phyloP scores from a whole-genome alignment of 2,797 vertebrate species.

The Pantherophis vulpinus region DNA sequence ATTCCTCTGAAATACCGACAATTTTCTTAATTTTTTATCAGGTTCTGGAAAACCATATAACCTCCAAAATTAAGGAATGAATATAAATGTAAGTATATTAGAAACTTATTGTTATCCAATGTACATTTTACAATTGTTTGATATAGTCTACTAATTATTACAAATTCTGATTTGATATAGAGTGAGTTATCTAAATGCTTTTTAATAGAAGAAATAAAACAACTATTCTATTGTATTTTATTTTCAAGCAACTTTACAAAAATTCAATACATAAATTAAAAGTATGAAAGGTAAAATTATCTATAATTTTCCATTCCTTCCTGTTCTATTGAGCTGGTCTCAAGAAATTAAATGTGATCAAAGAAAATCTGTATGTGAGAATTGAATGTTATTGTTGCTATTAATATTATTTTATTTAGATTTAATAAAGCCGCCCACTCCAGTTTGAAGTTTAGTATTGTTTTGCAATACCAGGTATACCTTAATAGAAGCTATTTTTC shows the following conservation, averaged over 20 bases:
- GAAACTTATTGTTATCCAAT: not conserved
- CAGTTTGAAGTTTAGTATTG: not conserved
- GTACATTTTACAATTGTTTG: constrained; percentile 8
- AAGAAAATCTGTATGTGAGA: constrained; percentile 31
- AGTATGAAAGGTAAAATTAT: constrained; percentile 44
- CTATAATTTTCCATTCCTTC: constrained; percentile 36
- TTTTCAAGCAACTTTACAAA: constrained; percentile 58
- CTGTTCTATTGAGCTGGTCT: constrained; percentile 24
- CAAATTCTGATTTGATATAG: constrained; percentile 38
- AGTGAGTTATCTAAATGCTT: not conserved
- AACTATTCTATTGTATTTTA: constrained; percentile 41
- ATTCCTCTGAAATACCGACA: not conserved
- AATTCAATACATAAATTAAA: constrained; percentile 43
- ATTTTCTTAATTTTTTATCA: constrained; percentile 12
- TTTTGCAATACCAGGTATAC: not conserved
- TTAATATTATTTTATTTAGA: not conserved
- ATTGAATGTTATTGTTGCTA: constrained; percentile 8
- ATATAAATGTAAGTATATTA: not conserved
- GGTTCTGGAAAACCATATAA: not conserved
- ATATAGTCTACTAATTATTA: constrained; percentile 28
- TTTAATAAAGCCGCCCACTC: not conserved
- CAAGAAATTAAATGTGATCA: constrained; percentile 36
- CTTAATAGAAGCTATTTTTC: not conserved
- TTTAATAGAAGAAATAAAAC: constrained; percentile 40
- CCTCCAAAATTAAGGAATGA: not conserved